Evolutionary conservation across 2,113 vertebrate genomes (phyloP).

Genomic region (Oreochromis tanganicae): DNA sequence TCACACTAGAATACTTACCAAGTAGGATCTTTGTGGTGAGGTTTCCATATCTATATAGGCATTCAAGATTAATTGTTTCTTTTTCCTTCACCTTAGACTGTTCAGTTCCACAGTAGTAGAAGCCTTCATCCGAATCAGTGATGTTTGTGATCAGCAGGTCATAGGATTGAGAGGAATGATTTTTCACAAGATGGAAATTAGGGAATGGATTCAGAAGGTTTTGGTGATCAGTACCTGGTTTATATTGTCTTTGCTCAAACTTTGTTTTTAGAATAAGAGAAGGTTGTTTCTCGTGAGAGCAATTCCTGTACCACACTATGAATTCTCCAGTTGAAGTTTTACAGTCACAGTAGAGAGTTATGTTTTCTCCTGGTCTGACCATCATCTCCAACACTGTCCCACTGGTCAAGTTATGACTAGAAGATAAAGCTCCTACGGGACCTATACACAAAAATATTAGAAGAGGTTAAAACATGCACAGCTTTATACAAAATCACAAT

Average conservation of each 20-base stretch:
- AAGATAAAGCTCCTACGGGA: background rate
- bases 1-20: constrained; percentile 1
- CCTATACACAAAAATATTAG: background rate
- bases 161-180: background rate
- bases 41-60: background rate
- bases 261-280: background rate
- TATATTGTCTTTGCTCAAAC: background rate
- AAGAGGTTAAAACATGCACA: background rate
- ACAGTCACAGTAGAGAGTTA: constrained; percentile 44
- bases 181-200: background rate
- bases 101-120: constrained; percentile 44
- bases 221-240: background rate
- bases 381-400: background rate
- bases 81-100: rapidly evolving
- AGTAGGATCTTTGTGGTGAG: background rate
- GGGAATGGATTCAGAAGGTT: background rate
- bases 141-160: constrained; percentile 27
- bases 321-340: background rate
- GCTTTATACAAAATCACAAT: background rate
- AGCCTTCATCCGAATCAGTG: constrained; percentile 12
- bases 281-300: constrained; percentile 11
- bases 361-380: constrained; percentile 27
- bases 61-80: rapidly evolving
- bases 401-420: background rate
- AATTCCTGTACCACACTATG: constrained; percentile 28